Base-by-base conservation (phyloP, 2,888 invertebrate species). In the Clepsis dumicolana region DNA sequence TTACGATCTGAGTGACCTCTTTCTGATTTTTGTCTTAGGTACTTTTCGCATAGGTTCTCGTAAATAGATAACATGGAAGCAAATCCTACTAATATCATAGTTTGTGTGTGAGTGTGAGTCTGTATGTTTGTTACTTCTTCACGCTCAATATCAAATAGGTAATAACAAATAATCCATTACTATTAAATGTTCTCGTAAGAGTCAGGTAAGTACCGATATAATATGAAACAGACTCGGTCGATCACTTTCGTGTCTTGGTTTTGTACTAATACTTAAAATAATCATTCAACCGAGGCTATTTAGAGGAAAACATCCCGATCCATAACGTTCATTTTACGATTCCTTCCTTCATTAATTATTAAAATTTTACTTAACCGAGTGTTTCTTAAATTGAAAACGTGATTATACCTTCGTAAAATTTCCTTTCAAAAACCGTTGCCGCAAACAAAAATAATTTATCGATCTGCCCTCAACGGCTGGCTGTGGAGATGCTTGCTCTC, bases 401-500 rank as follows among this genome's bases (percentile, higher is more conserved):
- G 29, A 44, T 44, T 21, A 44, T 25, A 27, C 32, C 35, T 56
- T 64, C 48, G 16, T 16, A 24, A 35, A 50, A 57, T 48, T 38
- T 44, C 35, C 14, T 14, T 32, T 25, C 24, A 8, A 25, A 48
- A 57, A 32, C 18, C 21, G 38, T 54, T 38, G 27, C 50, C 64
- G 16, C 32, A 18, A 25, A 44, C 21, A 35, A 48, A 57, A 64
- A 27, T 64, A 64, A 52, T 52, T 50, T 57, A 60, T 65, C 59
- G 50, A 41, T 27, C 21, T 41, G 27, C 57, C 25, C 57, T 38
- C 48, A 48, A 29, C 35, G 29, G 44, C 21, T 35, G 21, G 35
- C n/a, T n/a, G 14, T 29, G 18, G 35, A 48, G 32, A 64, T 32
- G 48, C 18, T 14, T 64, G 16, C 24, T 16, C 44, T 4, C 54